phyloP scores from a whole-genome alignment of 2,888 invertebrate species.

The Ichneumoninae sp. region DNA sequence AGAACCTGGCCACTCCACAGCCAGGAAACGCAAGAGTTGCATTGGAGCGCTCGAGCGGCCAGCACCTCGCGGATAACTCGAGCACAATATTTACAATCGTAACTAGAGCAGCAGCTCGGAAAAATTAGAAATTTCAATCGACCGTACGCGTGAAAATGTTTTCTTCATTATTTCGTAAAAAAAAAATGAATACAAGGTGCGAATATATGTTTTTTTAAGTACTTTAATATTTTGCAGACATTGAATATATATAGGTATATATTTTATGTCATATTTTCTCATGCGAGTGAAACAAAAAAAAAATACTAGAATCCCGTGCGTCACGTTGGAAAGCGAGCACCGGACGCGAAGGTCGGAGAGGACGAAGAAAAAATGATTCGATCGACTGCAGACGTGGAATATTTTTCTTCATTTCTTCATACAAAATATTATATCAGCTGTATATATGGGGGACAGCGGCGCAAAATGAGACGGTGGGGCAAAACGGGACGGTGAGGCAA shows the following conservation, averaged over 20 bases:
- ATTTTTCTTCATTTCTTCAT: too few relatives aligned
- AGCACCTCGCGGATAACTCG: not conserved
- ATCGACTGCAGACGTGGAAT: not conserved
- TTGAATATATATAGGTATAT: too few relatives aligned
- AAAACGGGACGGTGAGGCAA: too few relatives aligned
- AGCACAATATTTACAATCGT: not conserved
- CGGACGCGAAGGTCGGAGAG: not conserved
- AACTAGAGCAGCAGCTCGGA: not conserved
- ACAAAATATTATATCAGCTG: too few relatives aligned
- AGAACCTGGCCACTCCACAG: conserved; percentile 8
- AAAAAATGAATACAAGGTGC: too few relatives aligned
- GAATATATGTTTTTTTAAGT: too few relatives aligned
- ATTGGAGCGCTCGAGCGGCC: conserved; percentile 17
- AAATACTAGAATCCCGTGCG: not conserved
- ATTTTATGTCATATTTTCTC: too few relatives aligned
- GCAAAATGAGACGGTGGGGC: too few relatives aligned
- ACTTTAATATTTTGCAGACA: too few relatives aligned
- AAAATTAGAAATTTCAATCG: not conserved
- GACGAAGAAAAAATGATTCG: not conserved
- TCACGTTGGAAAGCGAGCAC: not conserved
- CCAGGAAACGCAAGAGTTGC: conserved; percentile 32
- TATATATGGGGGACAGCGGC: too few relatives aligned
- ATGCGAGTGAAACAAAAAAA: not conserved
- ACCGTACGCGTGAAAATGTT: not conserved
- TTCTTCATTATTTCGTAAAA: too few relatives aligned